These are phyloP conservation scores for Origma solitaria DNA, from an alignment of 2,113 vertebrate genomes.

Conservation along the genomic window DNA sequence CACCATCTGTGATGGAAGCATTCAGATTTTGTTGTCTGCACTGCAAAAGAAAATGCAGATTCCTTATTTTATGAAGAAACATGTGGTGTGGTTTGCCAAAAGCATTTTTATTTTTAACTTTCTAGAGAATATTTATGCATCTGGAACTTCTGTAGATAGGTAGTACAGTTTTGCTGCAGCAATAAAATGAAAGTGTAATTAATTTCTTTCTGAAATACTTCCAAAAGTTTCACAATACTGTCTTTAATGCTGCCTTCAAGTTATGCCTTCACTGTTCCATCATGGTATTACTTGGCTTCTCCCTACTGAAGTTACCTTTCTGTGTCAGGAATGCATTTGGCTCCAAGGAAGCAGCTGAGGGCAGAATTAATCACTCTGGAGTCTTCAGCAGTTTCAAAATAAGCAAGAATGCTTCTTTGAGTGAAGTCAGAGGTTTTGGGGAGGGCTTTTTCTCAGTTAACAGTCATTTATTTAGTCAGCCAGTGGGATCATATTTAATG, in stretches of 20 bases:
- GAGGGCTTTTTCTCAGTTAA: neutral
- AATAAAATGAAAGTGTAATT: conserved; percentile 28
- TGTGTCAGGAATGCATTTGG: neutral
- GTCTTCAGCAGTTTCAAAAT: neutral
- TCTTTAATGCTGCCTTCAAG: neutral
- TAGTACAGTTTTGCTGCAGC: neutral
- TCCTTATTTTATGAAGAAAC: conserved; percentile 26
- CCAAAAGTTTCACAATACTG: neutral
- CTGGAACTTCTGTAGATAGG: conserved; percentile 25
- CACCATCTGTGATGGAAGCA: neutral
- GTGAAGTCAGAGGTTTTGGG: neutral
- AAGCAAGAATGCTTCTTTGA: neutral
- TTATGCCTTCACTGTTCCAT: neutral
- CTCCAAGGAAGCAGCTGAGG: neutral
- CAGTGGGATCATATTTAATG: neutral
- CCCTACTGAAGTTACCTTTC: neutral
- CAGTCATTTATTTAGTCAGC: neutral
- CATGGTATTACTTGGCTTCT: neutral
- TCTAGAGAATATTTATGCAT: conserved; percentile 25
- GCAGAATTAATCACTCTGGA: neutral
- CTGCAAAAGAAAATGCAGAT: conserved; percentile 17
- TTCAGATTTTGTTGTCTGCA: conserved; percentile 8
- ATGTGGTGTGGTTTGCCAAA: conserved; percentile 7
- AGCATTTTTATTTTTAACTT: conserved; percentile 52
- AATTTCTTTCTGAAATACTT: conserved; percentile 7